Evolutionary conservation across 2,797 vertebrate species (phyloP).

Genomic region (Peromyscus eremicus): DNA sequence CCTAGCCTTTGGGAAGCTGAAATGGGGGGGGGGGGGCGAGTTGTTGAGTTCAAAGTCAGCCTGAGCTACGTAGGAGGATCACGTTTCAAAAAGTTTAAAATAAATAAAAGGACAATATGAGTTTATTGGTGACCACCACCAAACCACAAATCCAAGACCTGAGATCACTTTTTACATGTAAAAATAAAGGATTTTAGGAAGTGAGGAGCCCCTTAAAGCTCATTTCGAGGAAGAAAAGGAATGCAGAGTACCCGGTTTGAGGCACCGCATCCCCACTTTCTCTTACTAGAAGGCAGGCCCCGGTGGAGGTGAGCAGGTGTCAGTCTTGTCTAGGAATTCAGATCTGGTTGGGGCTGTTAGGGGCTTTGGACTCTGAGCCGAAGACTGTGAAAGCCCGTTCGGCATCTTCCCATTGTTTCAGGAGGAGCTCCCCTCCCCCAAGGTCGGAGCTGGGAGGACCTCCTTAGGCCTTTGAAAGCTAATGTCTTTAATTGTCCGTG

Average conservation of each 20-base stretch:
- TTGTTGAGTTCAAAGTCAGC: not conserved
- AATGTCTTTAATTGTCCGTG: not conserved
- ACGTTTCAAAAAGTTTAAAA: not conserved
- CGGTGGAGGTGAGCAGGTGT: not conserved
- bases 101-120: not conserved
- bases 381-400: not conserved
- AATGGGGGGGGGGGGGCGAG: not conserved
- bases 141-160: slow-evolving; percentile 38
- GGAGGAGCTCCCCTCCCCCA: slow-evolving; percentile 35
- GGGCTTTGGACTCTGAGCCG: not conserved
- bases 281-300: not conserved
- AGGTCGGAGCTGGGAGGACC: slow-evolving; percentile 55
- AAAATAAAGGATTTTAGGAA: slow-evolving; percentile 38
- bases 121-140: not conserved
- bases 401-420: slow-evolving; percentile 67
- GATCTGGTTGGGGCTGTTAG: slow-evolving; percentile 4
- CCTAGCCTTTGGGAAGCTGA: not conserved
- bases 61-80: not conserved
- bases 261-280: not conserved
- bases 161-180: not conserved
- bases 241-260: not conserved
- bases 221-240: slow-evolving; percentile 56
- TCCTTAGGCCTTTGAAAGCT: not conserved
- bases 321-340: slow-evolving; percentile 33
- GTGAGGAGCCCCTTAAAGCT: not conserved